A percentile compares a stretch with the other conserved stretches of the same genome.
Conservation (phyloP, 2,888 invertebrate genomes). For the Amphimallon solstitiale region DNA sequence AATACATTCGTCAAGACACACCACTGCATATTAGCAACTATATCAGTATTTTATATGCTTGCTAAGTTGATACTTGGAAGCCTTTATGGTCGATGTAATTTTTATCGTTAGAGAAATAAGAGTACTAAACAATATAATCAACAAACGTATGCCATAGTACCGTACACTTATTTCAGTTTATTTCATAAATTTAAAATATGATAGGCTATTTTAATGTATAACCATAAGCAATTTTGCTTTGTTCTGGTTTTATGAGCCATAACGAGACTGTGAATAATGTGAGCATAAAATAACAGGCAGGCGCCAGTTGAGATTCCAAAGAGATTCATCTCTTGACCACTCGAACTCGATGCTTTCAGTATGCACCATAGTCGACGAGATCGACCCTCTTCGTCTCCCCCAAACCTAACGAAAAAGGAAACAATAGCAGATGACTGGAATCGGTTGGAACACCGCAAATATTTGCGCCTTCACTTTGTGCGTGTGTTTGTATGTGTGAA, state of each 20-base stretch:
- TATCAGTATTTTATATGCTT: too few species aligned
- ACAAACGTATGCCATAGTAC: too few species aligned
- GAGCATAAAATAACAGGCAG: slow-evolving; percentile 12
- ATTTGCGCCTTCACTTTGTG: slow-evolving; percentile 20
- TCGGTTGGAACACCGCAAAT: slow-evolving; percentile 30
- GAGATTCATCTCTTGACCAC: slow-evolving; percentile 35
- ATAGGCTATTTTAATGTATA: not conserved
- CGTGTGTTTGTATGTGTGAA: too few species aligned
- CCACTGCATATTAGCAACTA: too few species aligned
- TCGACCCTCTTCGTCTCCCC: not conserved
- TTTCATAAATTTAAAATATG: not conserved
- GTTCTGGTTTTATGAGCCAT: too few species aligned
- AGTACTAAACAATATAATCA: too few species aligned
- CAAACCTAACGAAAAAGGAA: slow-evolving; percentile 4
- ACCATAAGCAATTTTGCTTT: too few species aligned
- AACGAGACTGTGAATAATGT: not conserved
- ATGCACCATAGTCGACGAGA: not conserved
- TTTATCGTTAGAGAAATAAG: too few species aligned
- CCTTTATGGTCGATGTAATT: too few species aligned
- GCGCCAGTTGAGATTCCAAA: slow-evolving; percentile 32
- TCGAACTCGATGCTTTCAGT: slow-evolving; percentile 18
- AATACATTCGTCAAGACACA: too few species aligned
- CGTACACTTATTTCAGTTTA: not conserved
- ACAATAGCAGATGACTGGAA: slow-evolving; percentile 22
- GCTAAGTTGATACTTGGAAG: too few species aligned